A percentile compares a stretch with the other conserved stretches of the same genome.
Conservation (phyloP, 2,113 vertebrate species). For the Steatornis caripensis region DNA sequence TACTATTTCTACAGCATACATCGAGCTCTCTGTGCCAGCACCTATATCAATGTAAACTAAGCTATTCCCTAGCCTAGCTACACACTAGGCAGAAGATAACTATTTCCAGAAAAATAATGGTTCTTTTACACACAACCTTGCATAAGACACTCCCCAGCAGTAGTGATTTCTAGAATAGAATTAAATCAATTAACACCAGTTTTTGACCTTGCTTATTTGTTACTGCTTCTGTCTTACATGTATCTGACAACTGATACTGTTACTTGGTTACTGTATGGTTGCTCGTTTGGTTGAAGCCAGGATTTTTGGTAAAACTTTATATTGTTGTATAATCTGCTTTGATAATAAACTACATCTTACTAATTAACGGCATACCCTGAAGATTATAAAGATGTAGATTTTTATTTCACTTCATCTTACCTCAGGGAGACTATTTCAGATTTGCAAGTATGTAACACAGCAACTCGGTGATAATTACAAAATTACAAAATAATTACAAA, state of each 20-base stretch:
- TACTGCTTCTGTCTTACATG: not conserved
- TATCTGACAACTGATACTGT: not conserved
- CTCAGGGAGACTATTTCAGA: not conserved
- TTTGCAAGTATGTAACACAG: not conserved
- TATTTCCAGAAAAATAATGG: not conserved
- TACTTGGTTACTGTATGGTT: not conserved
- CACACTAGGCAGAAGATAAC: not conserved
- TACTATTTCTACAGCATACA: not conserved
- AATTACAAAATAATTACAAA: too few species aligned
- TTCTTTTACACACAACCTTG: not conserved
- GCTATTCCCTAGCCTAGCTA: not conserved
- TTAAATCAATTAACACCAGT: not conserved
- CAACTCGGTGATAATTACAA: not conserved
- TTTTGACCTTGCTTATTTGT: not conserved
- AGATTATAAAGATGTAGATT: not conserved
- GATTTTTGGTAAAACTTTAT: not conserved
- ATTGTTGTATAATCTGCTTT: not conserved
- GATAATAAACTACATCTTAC: not conserved
- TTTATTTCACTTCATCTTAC: not conserved
- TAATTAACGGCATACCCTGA: not conserved
- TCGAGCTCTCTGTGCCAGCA: not conserved
- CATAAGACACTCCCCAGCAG: not conserved
- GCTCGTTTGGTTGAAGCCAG: not conserved
- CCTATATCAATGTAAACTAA: not conserved
- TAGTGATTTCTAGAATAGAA: not conserved